phyloP scores from a whole-genome alignment of 2,113 vertebrate genomes.

The Aptenodytes patagonicus region DNA sequence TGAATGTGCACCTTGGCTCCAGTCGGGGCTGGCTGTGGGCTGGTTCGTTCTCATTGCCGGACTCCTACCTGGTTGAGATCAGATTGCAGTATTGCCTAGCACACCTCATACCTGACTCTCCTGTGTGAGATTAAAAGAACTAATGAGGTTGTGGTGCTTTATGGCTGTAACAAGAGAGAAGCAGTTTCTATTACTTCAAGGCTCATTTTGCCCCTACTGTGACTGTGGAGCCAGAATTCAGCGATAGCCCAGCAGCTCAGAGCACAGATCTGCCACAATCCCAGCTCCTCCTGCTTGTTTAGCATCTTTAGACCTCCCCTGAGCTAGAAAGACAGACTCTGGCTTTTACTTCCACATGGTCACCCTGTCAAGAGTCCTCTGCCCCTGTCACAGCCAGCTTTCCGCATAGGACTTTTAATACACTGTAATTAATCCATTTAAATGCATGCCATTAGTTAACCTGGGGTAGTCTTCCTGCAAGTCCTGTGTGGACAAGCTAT shows the following conservation, averaged over 20 bases:
- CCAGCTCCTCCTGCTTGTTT: neutral
- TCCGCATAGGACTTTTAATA: neutral
- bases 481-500: neutral
- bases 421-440: slow-evolving; percentile 25
- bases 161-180: neutral
- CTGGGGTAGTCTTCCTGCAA: neutral
- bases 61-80: neutral
- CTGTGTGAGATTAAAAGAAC: neutral
- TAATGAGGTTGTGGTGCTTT: neutral
- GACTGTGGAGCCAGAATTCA: neutral
- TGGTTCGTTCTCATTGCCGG: neutral
- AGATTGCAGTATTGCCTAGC: neutral
- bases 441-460: neutral
- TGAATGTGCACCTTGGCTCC: neutral
- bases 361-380: neutral
- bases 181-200: neutral
- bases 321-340: neutral
- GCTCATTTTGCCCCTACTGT: neutral
- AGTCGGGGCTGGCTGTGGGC: neutral
- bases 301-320: neutral
- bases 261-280: neutral
- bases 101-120: neutral
- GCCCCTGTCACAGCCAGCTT: neutral
- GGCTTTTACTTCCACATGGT: neutral
- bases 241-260: neutral